Conservation (phyloP, 2,113 vertebrate genomes). For the Plecturocebus donacophilus region DNA sequence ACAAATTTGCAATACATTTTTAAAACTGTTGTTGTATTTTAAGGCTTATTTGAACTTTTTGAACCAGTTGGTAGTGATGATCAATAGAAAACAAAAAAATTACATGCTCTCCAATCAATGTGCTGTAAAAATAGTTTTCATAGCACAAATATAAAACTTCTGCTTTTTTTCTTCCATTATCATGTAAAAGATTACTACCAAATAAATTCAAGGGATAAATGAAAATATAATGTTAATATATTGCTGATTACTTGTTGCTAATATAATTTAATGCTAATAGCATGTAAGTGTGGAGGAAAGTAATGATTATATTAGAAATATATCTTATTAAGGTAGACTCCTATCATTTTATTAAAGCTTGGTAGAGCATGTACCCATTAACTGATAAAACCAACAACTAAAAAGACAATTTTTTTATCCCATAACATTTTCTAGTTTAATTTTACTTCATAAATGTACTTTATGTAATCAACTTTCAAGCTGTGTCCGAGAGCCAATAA, state of each 20-base stretch:
- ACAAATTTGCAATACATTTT: neutral
- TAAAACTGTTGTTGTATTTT: neutral
- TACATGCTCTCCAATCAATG: neutral
- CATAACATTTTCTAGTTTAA: neutral
- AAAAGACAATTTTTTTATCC: neutral
- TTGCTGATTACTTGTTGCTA: neutral
- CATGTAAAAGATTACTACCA: neutral
- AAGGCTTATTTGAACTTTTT: slow-evolving; percentile 24
- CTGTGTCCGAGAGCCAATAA: slow-evolving; percentile 23
- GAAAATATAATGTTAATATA: neutral
- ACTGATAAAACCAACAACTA: neutral
- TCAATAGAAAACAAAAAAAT: neutral
- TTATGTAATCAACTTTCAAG: neutral
- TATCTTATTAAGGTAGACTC: neutral
- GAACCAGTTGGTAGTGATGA: neutral
- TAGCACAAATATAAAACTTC: neutral
- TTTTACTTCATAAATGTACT: slow-evolving; percentile 10
- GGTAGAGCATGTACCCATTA: neutral
- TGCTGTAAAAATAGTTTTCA: neutral
- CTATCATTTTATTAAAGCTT: neutral
- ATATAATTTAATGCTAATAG: neutral
- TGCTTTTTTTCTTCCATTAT: neutral
- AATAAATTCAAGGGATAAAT: neutral
- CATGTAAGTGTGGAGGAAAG: neutral
- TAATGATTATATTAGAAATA: neutral